Evolutionary conservation across 1,140 invertebrate species (phyloP), one percentile per base, ranked within the genome.

Genomic region (Nephila pilipes): DNA sequence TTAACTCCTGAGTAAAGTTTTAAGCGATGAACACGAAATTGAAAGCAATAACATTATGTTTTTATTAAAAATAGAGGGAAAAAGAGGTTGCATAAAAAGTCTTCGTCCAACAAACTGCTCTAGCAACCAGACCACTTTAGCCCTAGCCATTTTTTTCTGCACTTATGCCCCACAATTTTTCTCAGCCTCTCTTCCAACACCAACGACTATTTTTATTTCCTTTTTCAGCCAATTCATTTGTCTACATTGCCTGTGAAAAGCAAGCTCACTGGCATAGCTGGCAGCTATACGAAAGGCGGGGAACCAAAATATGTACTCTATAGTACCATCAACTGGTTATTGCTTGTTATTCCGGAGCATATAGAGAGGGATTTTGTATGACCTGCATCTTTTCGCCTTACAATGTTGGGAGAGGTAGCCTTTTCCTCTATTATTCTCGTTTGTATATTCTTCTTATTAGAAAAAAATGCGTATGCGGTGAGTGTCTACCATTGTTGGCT

Each of bases 251-350:
- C 25, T 75, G 69, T 29, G 29, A 75, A 75, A 29, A 32, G 69
- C 36, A 75, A 75, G 69, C 22, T 55, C 80, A 29, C 38, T 2
- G 46, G 38, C 80, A 54, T 55, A 55, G 38, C 80, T 75, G 29
- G 14, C 29, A 75, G 69, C 69, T 75, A 75, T 32, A 20, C 16
- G 69, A 81, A n/a, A 46, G 46, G 80, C 38, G 38, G 38, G 22
- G 38, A 18, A 32, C 65, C 69, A 85, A 91, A 91, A 60, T 57
- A 60, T 80, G 57, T 79, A 89, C 63, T 79, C 63, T 29, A 29
- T 32, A 58, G 75, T 18, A 63, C 58, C 90, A 91, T 91, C 90
- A 91, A 91, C 79, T 91, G 81, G 90, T 91, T 91, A 91, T 91
- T 85, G 80, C 90, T 91, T 91, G 90, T 91, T 91, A 91, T 91